Conservation (phyloP, 1,140 invertebrate species). For the Nylanderia fulva region DNA sequence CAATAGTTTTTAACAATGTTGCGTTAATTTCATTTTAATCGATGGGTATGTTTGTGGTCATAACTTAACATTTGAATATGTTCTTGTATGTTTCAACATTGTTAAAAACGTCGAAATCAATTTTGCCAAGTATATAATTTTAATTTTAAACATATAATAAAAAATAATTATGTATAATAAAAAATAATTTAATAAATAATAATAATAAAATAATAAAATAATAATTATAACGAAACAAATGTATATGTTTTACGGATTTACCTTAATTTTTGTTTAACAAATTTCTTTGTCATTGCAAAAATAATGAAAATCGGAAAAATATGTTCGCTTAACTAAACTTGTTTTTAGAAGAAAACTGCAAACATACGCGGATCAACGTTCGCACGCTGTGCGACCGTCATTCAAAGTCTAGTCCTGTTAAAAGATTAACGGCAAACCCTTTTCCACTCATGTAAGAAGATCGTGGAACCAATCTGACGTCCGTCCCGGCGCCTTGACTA, state of each 20-base stretch:
- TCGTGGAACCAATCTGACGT: constrained; percentile 54
- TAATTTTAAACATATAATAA: not conserved
- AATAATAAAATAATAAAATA: not conserved
- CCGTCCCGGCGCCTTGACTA: not conserved
- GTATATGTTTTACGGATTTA: too few relatives aligned
- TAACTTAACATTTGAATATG: too few relatives aligned
- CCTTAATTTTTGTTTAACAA: too few relatives aligned
- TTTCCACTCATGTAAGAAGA: constrained; percentile 57
- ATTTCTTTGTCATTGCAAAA: not conserved
- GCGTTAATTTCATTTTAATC: too few relatives aligned
- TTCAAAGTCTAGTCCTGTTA: constrained; percentile 43
- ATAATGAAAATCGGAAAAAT: not conserved
- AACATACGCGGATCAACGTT: not conserved
- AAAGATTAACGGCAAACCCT: constrained; percentile 69
- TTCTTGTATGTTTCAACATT: too few relatives aligned
- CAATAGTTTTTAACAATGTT: too few relatives aligned
- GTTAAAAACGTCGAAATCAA: too few relatives aligned
- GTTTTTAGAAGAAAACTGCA: not conserved
- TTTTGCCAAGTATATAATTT: too few relatives aligned
- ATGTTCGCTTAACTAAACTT: not conserved
- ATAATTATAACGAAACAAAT: too few relatives aligned
- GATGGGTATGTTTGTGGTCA: too few relatives aligned
- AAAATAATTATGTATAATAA: not conserved
- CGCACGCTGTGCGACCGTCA: constrained; percentile 18
- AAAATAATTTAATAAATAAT: not conserved